Percentiles rank a stretch among this genome's conserved stretches.
phyloP scores from a whole-genome alignment of 2,888 invertebrate genomes.

The Noctuana brunneofusca region DNA sequence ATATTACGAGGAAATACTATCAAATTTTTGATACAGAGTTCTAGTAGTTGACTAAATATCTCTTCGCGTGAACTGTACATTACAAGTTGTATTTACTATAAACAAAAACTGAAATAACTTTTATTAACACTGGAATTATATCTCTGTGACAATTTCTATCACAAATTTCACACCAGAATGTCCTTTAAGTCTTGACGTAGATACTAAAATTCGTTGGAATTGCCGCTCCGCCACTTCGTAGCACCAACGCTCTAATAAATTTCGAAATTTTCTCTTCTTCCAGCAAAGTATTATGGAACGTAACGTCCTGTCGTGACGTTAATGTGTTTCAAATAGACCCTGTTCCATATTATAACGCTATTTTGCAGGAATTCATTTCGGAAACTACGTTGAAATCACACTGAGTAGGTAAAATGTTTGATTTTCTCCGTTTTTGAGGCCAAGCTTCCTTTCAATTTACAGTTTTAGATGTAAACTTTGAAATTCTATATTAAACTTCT shows the following conservation, averaged over 20 bases:
- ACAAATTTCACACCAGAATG: constrained; percentile 19
- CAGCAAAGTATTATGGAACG: constrained; percentile 33
- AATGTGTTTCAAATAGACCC: constrained; percentile 33
- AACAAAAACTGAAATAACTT: no score
- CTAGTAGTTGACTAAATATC: no score
- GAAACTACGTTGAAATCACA: constrained; percentile 5
- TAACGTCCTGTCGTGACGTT: constrained; percentile 32
- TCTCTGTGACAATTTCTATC: constrained; percentile 8
- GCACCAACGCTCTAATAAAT: constrained; percentile 33
- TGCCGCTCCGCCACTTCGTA: constrained; percentile 23
- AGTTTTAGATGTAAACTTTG: not conserved
- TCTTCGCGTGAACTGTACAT: no score
- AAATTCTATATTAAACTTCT: not conserved
- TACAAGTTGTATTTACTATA: no score
- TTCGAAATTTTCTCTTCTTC: constrained; percentile 27
- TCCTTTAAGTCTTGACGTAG: constrained; percentile 21
- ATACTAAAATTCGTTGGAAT: constrained; percentile 25
- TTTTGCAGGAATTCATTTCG: constrained; percentile 23
- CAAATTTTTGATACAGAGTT: no score
- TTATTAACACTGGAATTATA: not conserved
- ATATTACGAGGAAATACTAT: no score
- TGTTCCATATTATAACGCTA: constrained; percentile 24
- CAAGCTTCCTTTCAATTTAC: not conserved
- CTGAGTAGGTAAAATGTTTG: constrained; percentile 9
- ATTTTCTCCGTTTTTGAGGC: not conserved